A percentile compares a stretch with the other conserved stretches of the same genome.
Evolutionary conservation across 2,797 vertebrate genomes (phyloP).

Genomic region (Pseudochirops corinnae): DNA sequence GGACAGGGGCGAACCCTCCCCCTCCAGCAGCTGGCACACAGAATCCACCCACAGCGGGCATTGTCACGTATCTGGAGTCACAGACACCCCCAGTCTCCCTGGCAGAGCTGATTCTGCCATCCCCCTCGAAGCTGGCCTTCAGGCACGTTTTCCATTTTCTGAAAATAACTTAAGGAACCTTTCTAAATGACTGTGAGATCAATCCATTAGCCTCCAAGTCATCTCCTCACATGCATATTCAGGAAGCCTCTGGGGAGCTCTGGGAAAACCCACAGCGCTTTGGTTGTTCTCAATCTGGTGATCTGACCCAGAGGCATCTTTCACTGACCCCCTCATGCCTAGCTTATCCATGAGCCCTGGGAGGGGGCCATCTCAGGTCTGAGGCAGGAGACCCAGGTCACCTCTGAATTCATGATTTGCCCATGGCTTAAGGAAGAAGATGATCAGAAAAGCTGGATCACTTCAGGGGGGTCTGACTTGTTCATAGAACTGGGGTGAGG

Average conservation of each 20-base stretch:
- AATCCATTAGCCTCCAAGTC: background rate
- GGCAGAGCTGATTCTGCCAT: background rate
- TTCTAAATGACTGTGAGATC: background rate
- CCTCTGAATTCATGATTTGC: background rate
- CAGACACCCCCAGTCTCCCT: background rate
- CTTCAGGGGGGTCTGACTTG: background rate
- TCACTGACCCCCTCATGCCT: background rate
- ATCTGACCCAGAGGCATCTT: background rate
- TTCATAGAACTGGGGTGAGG: background rate
- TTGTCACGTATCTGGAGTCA: background rate
- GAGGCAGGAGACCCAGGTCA: background rate
- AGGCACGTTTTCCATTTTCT: slow-evolving; percentile 8
- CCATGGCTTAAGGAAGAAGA: background rate
- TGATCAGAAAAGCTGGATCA: background rate
- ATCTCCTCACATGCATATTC: background rate
- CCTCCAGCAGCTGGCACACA: background rate
- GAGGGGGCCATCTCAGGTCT: background rate
- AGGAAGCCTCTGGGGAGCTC: background rate
- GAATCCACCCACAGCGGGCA: background rate
- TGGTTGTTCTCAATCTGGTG: background rate
- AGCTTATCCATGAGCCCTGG: background rate
- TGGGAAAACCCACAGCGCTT: background rate
- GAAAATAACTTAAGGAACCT: background rate
- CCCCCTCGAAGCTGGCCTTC: background rate
- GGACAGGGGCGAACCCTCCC: background rate